phyloP scores from a whole-genome alignment of 2,888 invertebrate genomes.

The Orchesella flavescens region DNA sequence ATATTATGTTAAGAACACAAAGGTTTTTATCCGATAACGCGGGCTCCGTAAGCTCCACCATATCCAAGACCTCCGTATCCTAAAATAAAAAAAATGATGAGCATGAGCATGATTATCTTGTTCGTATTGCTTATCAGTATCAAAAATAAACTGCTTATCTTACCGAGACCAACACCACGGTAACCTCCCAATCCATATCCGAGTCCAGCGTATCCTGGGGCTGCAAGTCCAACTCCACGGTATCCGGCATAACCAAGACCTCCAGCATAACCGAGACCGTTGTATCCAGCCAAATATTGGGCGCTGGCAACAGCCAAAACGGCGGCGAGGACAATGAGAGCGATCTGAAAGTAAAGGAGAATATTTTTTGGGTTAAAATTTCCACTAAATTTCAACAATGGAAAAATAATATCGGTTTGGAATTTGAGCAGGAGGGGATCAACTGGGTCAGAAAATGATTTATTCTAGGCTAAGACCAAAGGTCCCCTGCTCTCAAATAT shows the following conservation, averaged over 20 bases:
- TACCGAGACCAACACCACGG: slow-evolving; percentile 30
- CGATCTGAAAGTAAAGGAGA: too few relatives aligned
- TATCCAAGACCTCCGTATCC: too few relatives aligned
- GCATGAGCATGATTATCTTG: too few relatives aligned
- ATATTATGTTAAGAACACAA: too few relatives aligned
- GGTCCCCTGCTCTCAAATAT: slow-evolving; percentile 24
- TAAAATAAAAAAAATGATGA: too few relatives aligned
- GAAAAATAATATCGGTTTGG: not conserved
- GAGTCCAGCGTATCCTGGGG: slow-evolving; percentile 22
- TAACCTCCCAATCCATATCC: slow-evolving; percentile 35
- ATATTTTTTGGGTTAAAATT: too few relatives aligned
- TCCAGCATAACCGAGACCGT: slow-evolving; percentile 35
- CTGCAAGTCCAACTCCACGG: not conserved
- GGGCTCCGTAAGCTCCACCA: too few relatives aligned
- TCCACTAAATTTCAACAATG: too few relatives aligned
- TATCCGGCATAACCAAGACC: slow-evolving; percentile 50
- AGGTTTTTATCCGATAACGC: too few relatives aligned
- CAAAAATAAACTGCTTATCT: not conserved
- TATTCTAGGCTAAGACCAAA: slow-evolving; percentile 9
- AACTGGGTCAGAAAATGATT: too few relatives aligned
- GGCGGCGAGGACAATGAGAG: slow-evolving; percentile 65
- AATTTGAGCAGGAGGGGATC: slow-evolving; percentile 36
- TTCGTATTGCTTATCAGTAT: too few relatives aligned
- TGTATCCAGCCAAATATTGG: slow-evolving; percentile 63
- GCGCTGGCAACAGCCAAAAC: slow-evolving; percentile 61